A percentile compares a stretch with the other conserved stretches of the same genome.
Evolutionary conservation across 2,888 invertebrate genomes (phyloP).

Genomic region (Coelopa pilipes): DNA sequence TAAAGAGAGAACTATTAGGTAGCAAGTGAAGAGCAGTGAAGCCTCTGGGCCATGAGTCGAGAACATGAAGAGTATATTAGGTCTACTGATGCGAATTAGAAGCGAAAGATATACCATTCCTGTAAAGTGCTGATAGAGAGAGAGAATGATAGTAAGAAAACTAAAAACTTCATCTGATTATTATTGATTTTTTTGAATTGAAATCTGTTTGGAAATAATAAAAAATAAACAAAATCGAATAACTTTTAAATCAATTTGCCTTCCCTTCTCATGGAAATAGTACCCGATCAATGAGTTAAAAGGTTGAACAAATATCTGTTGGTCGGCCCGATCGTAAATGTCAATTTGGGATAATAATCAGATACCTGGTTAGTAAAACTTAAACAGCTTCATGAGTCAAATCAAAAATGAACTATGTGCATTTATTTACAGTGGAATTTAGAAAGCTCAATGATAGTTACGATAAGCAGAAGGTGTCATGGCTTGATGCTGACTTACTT

Average conservation of each 20-base stretch:
- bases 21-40: neutral
- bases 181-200: too few relatives aligned
- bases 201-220: too few relatives aligned
- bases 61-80: neutral
- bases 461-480: neutral
- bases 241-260: too few relatives aligned
- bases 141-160: neutral
- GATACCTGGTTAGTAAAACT: neutral
- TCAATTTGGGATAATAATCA: neutral
- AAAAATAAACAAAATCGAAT: too few relatives aligned
- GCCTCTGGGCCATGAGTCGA: too few relatives aligned
- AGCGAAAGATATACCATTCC: slow-evolving; percentile 21
- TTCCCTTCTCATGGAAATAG: too few relatives aligned
- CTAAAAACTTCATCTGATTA: slow-evolving; percentile 17
- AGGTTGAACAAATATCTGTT: too few relatives aligned
- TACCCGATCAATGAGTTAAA: too few relatives aligned
- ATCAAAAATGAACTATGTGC: neutral
- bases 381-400: slow-evolving; percentile 13
- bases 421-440: slow-evolving; percentile 20
- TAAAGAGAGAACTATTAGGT: slow-evolving; percentile 37
- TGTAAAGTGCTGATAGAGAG: slow-evolving; percentile 2
- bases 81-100: slow-evolving; percentile 1
- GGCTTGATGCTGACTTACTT: slow-evolving; percentile 53
- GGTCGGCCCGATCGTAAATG: too few relatives aligned
- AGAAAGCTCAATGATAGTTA: slow-evolving; percentile 17